Evolutionary conservation across 2,888 invertebrate genomes (phyloP), one percentile per base, ranked within the genome.

Genomic region (Amphimallon solstitiale): DNA sequence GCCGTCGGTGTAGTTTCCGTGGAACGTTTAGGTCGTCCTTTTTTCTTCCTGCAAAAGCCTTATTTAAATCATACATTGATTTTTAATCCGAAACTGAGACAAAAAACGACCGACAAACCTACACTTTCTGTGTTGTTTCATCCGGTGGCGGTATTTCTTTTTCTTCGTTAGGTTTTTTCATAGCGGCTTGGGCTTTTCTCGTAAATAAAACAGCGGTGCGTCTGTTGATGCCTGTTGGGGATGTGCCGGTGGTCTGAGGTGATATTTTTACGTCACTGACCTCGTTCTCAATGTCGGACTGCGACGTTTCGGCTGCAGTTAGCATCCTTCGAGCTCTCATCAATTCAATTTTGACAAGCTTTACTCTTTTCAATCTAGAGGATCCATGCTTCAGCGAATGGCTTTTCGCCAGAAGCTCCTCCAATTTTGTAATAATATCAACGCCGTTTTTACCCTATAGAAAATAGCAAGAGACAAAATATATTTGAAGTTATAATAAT

Each of bases 181-280:
- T 84, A 83, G 79, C 78, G 1, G 88, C 87, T 76, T 88, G 88
- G 1, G 89, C 89, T 80, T 92, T 92, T 51, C 91, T 86, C 7
- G 91, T 91, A 74, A 93, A 90, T 29, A 93, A 81, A 21, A 93
- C 92, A n/a, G 92, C 90, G 17, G 91, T 92, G 75, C 92, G 79
- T 23, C 90, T 83, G 77, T 90, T 90, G 5, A 90, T 89, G 7
- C 89, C 87, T 2, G 84, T 82, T 0, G 86, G 85, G 1, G 86
- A 85, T 17, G 80, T 77, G 21, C 77, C 78, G 72, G 68, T 63
- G 7, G 60, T 70, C 54, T 68, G 70, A 3, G 68, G 65, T 0
- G 71, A 68, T 0, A 63, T 52, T 40, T 72, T 74, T 2, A 69
- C 72, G 15, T 70, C 73, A n/a, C 73, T 74, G 2, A 73, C 71